Percentiles rank a stretch among this genome's conserved stretches.
Conservation (phyloP, 2,888 invertebrate species). For the Onchidella celtica region DNA sequence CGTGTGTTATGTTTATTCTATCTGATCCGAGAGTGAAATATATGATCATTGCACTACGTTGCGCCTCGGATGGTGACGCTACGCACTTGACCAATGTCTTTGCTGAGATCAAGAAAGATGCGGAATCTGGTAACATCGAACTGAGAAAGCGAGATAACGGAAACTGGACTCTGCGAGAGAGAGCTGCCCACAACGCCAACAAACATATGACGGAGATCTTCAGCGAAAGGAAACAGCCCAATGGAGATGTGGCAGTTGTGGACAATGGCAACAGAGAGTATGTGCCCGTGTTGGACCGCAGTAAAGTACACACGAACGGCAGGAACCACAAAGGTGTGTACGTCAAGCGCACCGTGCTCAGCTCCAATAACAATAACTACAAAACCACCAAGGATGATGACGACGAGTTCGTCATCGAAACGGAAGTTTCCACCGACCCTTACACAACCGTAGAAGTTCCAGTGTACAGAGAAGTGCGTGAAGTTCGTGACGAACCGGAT, state of each 20-base stretch:
- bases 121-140: slow-evolving; percentile 52
- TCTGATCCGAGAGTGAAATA: slow-evolving; percentile 57
- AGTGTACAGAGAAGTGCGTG: background rate
- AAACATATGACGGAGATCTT: slow-evolving; percentile 48
- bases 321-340: background rate
- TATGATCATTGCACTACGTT: slow-evolving; percentile 62
- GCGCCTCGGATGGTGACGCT: slow-evolving; percentile 59
- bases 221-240: slow-evolving; percentile 22
- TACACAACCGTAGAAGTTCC: background rate
- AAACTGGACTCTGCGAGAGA: slow-evolving; percentile 69
- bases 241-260: background rate
- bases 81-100: slow-evolving; percentile 58
- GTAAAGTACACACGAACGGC: background rate
- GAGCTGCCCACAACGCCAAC: slow-evolving; percentile 49
- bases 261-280: background rate
- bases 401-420: slow-evolving; percentile 41
- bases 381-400: background rate
- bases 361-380: background rate
- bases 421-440: slow-evolving; percentile 24
- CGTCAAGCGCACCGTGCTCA: background rate
- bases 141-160: slow-evolving; percentile 60
- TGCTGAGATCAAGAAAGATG: slow-evolving; percentile 15
- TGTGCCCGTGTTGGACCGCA: slow-evolving; percentile 16
- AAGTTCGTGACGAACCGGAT: background rate
- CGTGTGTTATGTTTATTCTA: slow-evolving; percentile 64